Percentiles rank a stretch among this genome's conserved stretches.
Conservation (phyloP, 1,140 invertebrate species). For the Samia ricini region DNA sequence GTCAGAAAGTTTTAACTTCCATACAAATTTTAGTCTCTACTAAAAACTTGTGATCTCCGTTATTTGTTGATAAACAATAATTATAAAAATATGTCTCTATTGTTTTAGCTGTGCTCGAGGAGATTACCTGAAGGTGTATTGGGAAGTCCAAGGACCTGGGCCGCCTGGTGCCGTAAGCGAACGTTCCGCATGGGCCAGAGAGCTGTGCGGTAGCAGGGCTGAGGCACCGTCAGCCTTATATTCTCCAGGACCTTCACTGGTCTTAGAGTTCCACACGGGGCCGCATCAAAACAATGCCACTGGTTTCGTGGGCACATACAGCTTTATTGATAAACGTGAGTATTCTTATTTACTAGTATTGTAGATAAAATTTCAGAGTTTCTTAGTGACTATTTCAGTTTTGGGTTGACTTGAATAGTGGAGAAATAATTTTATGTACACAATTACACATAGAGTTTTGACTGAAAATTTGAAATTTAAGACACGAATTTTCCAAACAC, state of each 20-base stretch:
- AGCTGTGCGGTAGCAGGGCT: constrained; percentile 85
- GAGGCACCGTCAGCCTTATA: constrained; percentile 88
- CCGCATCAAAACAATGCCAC: constrained; percentile 79
- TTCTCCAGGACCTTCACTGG: constrained; percentile 87
- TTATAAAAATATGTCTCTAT: constrained; percentile 3
- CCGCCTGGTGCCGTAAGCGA: constrained; percentile 86
- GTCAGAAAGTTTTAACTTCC: too few species aligned
- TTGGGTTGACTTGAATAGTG: too few species aligned
- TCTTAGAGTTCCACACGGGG: constrained; percentile 89
- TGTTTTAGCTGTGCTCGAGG: constrained; percentile 84
- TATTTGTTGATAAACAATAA: too few species aligned
- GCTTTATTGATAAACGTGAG: constrained; percentile 91
- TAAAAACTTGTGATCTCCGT: too few species aligned
- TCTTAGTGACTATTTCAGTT: too few species aligned
- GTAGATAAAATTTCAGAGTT: too few species aligned
- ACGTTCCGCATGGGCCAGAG: constrained; percentile 85
- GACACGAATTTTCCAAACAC: too few species aligned
- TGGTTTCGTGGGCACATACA: constrained; percentile 88
- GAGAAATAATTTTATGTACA: too few species aligned
- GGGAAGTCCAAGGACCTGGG: constrained; percentile 74
- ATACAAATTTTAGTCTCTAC: too few species aligned
- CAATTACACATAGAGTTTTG: too few species aligned
- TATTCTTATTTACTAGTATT: constrained; percentile 30
- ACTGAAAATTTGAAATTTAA: too few species aligned
- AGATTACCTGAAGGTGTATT: constrained; percentile 90